A percentile compares a stretch with the other conserved stretches of the same genome.
Conservation (phyloP, 2,888 invertebrate genomes). For the Chrysodeixis includens region DNA sequence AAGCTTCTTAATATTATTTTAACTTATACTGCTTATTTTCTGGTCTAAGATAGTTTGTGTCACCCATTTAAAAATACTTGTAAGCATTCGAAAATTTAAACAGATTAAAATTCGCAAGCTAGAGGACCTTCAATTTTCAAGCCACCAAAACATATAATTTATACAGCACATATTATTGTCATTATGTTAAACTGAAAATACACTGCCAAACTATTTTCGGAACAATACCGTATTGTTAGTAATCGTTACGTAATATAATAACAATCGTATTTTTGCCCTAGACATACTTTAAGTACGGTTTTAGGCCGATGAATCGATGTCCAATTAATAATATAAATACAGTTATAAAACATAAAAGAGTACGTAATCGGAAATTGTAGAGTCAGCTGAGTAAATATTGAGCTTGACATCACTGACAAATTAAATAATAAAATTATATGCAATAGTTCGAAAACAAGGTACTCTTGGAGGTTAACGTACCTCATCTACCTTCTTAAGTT, state of each 20-base stretch:
- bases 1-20: too few relatives aligned
- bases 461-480: neutral
- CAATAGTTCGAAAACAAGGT: neutral
- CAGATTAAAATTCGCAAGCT: neutral
- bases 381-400: neutral
- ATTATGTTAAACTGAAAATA: neutral
- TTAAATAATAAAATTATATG: neutral
- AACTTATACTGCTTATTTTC: too few relatives aligned
- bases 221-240: constrained; percentile 48
- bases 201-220: constrained; percentile 35
- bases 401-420: neutral
- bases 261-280: constrained; percentile 35
- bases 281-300: constrained; percentile 32
- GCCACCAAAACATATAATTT: neutral
- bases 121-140: neutral
- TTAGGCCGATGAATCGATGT: neutral
- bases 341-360: neutral
- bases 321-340: neutral
- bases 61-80: too few relatives aligned
- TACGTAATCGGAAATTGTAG: neutral
- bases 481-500: neutral
- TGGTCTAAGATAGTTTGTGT: too few relatives aligned
- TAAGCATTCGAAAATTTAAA: too few relatives aligned
- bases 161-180: neutral
- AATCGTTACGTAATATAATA: constrained; percentile 41